Evolutionary conservation across 2,888 invertebrate genomes (phyloP), one percentile per base, ranked within the genome.

Genomic region (Xanthia icteritia): DNA sequence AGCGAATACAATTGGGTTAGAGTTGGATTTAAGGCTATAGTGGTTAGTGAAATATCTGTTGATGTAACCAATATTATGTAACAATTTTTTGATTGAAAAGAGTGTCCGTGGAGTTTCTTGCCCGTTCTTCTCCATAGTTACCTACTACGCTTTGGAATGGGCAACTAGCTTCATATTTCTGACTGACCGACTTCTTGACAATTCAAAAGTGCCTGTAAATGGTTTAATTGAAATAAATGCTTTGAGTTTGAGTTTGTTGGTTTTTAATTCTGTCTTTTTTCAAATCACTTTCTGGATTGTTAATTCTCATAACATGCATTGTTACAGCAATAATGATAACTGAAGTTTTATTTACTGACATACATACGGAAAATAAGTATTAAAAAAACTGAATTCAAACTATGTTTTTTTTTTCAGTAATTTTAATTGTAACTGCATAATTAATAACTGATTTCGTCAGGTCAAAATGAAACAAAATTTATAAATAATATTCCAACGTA

Each of bases 371-470:
- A 67, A n/a, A 23, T 31, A 31, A 31, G 1, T 23, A 0, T 0
- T 5, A 13, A 31, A 5, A 67, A 5, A 5, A 5, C 20, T 31
- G 31, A 48, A 48, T 66, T 45, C 0, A 66, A 48, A 15, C 15
- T 1, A 2, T 48, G 20, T 67, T 20, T 45, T 4, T 8, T 64
- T 67, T 31, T 20, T 66, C 8, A 66, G 23, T 2, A 23, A 79
- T 69, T 60, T 20, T 9, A 63, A 54, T 63, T 63, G 20, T 20
- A 72, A 77, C 77, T 54, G 9, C 8, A 5, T 31, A 20, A 54
- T 39, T 20, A n/a, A n/a, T 11, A 39, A n/a, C 27, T 39, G 17
- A 39, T 81, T 66, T 60, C 6, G 15, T 31, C n/a, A 48, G 1
- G 13, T 20, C 11, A 17, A 36, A 45, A 39, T 27, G 20, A 60